Conservation (phyloP, 2,113 vertebrate species). For the Ageneiosus marmoratus region DNA sequence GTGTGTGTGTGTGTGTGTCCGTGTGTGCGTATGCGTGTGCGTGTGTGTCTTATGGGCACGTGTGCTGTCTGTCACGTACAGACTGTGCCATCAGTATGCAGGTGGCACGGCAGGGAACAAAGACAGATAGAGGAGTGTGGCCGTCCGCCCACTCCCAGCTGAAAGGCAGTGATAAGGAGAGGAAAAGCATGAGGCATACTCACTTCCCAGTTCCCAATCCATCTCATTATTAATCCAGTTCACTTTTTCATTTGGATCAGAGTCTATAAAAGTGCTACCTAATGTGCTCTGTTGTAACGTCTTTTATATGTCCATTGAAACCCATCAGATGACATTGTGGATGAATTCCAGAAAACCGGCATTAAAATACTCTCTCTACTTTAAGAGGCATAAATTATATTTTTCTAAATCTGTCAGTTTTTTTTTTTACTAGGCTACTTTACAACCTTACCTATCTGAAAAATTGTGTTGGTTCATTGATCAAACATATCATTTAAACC, state of each 20-base stretch:
- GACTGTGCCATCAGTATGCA: slow-evolving; percentile 65
- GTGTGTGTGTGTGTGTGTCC: slow-evolving; percentile 23
- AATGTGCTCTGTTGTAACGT: neutral
- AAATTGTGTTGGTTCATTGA: neutral
- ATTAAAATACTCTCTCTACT: neutral
- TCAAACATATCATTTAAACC: no score
- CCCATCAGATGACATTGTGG: neutral
- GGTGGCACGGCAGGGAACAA: slow-evolving; percentile 53
- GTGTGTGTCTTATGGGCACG: slow-evolving; percentile 38
- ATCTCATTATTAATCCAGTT: slow-evolving; percentile 48
- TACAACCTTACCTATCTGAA: neutral
- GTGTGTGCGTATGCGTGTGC: slow-evolving; percentile 6
- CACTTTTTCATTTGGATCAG: slow-evolving; percentile 24
- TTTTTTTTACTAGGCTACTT: neutral
- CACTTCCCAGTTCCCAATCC: slow-evolving; percentile 30
- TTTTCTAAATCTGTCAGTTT: neutral
- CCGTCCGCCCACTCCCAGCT: slow-evolving; percentile 54
- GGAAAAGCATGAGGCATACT: slow-evolving; percentile 43
- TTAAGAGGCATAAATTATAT: neutral
- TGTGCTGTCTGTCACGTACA: slow-evolving; percentile 46
- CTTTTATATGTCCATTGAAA: neutral
- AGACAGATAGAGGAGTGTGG: slow-evolving; percentile 52
- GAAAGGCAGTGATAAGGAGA: slow-evolving; percentile 58
- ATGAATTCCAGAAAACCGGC: neutral
- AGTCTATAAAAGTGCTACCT: slow-evolving; percentile 4